phyloP scores from a whole-genome alignment of 2,113 vertebrate genomes.

The Nesoenas mayeri region DNA sequence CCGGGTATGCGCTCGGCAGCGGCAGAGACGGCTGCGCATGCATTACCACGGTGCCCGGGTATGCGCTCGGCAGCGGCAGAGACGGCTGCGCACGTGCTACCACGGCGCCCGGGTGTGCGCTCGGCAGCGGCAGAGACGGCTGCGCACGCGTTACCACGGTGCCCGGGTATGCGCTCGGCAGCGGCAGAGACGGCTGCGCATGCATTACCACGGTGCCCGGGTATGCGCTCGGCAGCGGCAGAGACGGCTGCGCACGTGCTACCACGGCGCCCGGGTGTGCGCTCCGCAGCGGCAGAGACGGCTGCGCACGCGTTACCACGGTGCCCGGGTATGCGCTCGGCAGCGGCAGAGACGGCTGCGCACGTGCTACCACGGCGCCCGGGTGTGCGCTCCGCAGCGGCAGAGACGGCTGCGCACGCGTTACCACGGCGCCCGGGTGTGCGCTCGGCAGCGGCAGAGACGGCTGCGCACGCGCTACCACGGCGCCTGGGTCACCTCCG shows the following conservation, averaged over 20 bases:
- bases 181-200: background rate
- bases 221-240: background rate
- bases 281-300: background rate
- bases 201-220: fast-evolving
- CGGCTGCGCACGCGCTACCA: fast-evolving
- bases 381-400: fast-evolving
- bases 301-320: fast-evolving
- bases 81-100: fast-evolving
- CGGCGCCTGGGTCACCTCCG: background rate
- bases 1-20: fast-evolving
- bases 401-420: background rate
- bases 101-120: fast-evolving
- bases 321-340: fast-evolving
- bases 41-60: fast-evolving
- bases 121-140: background rate
- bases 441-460: background rate
- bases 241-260: fast-evolving
- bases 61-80: background rate
- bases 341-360: background rate
- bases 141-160: fast-evolving
- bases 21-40: background rate
- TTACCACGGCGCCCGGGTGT: fast-evolving
- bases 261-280: fast-evolving
- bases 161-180: fast-evolving
- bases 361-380: fast-evolving